phyloP scores from a whole-genome alignment of 1,140 invertebrate species.

The Diachasmimorpha longicaudata region DNA sequence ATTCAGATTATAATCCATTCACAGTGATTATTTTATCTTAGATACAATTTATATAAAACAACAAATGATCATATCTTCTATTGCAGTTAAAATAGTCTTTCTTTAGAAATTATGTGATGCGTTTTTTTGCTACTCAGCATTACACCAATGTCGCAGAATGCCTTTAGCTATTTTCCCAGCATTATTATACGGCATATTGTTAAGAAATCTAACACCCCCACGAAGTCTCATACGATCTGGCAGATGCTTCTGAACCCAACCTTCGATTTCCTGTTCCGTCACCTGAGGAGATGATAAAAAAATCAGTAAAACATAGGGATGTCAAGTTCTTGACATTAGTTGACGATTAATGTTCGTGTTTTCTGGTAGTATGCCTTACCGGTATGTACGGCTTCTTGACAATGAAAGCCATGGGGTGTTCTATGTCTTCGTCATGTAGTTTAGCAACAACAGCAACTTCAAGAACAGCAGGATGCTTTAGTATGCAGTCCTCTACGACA shows the following conservation, averaged over 20 bases:
- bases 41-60: too few relatives aligned
- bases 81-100: too few relatives aligned
- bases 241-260: conserved; percentile 32
- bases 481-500: conserved; percentile 69
- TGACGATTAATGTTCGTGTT: too few relatives aligned
- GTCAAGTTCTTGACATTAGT: too few relatives aligned
- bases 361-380: too few relatives aligned
- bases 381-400: conserved; percentile 36
- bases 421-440: conserved; percentile 64
- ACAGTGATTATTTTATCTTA: too few relatives aligned
- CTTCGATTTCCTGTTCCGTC: conserved; percentile 37
- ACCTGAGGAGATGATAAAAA: conserved; percentile 31
- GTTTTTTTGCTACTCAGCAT: background rate
- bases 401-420: conserved; percentile 69
- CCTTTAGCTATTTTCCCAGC: conserved; percentile 53
- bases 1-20: too few relatives aligned
- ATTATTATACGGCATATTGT: conserved; percentile 53
- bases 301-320: background rate
- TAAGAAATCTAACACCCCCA: conserved; percentile 59
- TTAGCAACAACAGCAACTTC: conserved; percentile 69
- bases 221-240: conserved; percentile 43
- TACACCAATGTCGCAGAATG: background rate
- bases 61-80: too few relatives aligned
- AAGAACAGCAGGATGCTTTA: conserved; percentile 67
- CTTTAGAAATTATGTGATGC: too few relatives aligned